Base-by-base conservation (phyloP, 53 echinoderm and acorn worm species). In the Stichopus horrens region DNA sequence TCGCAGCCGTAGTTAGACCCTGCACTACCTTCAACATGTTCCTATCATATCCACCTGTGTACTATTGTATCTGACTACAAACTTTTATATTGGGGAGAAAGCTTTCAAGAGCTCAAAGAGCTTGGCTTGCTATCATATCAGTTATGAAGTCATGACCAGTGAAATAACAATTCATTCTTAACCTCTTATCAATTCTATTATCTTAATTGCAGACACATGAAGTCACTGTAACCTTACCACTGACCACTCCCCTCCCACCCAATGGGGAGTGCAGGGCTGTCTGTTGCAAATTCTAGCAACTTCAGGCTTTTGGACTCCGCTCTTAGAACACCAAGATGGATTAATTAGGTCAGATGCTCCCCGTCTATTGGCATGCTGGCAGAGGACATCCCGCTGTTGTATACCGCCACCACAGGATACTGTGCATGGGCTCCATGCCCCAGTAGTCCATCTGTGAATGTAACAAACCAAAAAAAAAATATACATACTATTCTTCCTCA, bases 331-430 rank as follows among this genome's bases (percentile, higher is more conserved):
- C 7, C 22, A 16, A 53, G 88, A 83, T 55, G 87, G 74, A 13
- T 73, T 60, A n/a, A 76, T 63, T 16, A 87, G 63, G 60, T 81
- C 89, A 16, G 83, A 63, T 9, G 88, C 88, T 55, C 92, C 93
- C 10, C 81, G 53, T 20, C 86, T 68, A 53, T 77, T 89, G 37
- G 88, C 86, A 52, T 87, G 88, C 53, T 86, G 76, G 83, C 96
- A 96, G 0, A 58, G 9, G 16, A 96, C 94, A 6, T 89, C 89
- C 53, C 96, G 75, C 4, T 75, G 89, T 81, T 91, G 90, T 37
- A 54, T 55, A 66, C 94, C 96, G 0, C 92, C 92, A 22, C 91
- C 94, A 91, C 96, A 96, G 10, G 88, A 91, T 19, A 80, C 94
- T 13, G 94, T 90, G 54, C 96, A 96, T 57, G 86, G 71, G 66